A percentile compares a stretch with the other conserved stretches of the same genome.
Evolutionary conservation across 2,113 vertebrate genomes (phyloP).

Genomic region (Acrocephalus kingi): DNA sequence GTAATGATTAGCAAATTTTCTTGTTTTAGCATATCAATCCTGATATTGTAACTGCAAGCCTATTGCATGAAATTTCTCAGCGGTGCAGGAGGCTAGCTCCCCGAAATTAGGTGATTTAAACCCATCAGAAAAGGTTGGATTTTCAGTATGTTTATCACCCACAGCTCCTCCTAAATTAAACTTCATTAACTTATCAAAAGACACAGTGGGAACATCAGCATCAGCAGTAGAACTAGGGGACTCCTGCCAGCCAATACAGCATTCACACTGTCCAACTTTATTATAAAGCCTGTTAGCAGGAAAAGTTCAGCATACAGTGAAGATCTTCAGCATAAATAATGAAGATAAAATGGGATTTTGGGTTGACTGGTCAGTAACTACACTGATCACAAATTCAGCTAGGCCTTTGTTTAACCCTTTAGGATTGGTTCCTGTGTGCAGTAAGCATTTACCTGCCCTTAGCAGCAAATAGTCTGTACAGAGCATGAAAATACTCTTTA

Average conservation of each 20-base stretch:
- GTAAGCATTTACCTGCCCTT: not conserved
- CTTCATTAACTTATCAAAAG: not conserved
- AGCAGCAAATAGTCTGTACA: not conserved
- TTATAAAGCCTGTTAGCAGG: not conserved
- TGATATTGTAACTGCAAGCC: not conserved
- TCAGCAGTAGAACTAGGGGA: not conserved
- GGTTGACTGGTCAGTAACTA: not conserved
- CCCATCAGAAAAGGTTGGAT: not conserved
- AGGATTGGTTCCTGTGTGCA: not conserved
- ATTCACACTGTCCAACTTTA: not conserved
- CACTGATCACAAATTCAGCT: not conserved
- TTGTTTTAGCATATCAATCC: not conserved
- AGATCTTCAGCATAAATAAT: not conserved
- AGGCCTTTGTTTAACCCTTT: not conserved
- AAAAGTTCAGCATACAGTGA: not conserved
- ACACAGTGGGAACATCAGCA: not conserved
- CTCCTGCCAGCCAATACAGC: not conserved
- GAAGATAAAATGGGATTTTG: not conserved
- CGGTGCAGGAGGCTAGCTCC: not conserved
- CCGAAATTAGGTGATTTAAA: not conserved
- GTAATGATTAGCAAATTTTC: not conserved
- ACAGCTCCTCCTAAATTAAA: not conserved
- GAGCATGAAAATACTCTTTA: not conserved
- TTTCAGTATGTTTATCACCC: not conserved
- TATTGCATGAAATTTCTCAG: not conserved